These are phyloP conservation scores for Agrochola litura DNA, from an alignment of 2,888 invertebrate species.

Conservation along the genomic window DNA sequence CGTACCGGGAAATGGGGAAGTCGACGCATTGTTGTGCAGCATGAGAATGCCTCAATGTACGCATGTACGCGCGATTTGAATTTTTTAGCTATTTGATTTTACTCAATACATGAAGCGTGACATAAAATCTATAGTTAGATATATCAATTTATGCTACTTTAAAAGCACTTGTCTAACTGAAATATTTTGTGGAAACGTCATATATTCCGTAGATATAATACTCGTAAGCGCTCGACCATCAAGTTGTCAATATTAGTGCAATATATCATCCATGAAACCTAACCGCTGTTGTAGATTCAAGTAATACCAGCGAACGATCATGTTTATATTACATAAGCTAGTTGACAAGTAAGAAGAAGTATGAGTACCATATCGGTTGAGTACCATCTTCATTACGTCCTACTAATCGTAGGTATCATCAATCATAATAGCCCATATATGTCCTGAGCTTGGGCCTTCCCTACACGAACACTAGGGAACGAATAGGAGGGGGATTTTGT, in stretches of 20 bases:
- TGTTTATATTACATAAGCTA: conserved; percentile 48
- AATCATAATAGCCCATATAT: conserved; percentile 34
- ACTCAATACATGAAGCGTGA: not conserved
- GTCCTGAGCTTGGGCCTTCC: not conserved
- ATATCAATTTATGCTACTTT: not conserved
- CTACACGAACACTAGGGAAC: not conserved
- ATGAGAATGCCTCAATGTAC: not conserved
- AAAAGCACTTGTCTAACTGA: not conserved
- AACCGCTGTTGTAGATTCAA: conserved; percentile 53
- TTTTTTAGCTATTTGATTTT: conserved; percentile 1
- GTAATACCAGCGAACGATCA: conserved; percentile 49
- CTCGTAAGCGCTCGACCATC: conserved; percentile 43
- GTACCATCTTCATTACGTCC: conserved; percentile 43
- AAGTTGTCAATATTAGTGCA: conserved; percentile 57
- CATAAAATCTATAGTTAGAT: not conserved
- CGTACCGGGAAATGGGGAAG: not conserved
- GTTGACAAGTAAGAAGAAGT: conserved; percentile 45
- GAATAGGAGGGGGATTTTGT: conserved; percentile 13
- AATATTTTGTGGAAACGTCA: conserved; percentile 9
- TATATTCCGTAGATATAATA: conserved; percentile 17
- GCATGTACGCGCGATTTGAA: not conserved
- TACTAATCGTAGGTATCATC: conserved; percentile 35
- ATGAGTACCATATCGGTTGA: conserved; percentile 24
- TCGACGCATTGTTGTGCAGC: conserved; percentile 24
- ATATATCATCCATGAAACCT: conserved; percentile 53